phyloP scores from a whole-genome alignment of 2,113 vertebrate genomes.

The Corythornis cristatus region DNA sequence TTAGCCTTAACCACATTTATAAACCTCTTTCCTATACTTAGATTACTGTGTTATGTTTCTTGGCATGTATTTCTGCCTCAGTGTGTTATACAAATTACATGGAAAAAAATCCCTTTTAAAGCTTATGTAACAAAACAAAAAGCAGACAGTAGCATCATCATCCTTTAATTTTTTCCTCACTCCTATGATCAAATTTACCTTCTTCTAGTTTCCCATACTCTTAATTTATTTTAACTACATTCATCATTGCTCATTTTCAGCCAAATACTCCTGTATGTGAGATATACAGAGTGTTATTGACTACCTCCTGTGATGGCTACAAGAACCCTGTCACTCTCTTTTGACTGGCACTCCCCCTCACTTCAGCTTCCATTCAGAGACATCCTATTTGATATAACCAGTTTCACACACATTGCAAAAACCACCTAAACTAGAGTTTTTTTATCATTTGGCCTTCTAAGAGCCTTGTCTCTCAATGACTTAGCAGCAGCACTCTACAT shows the following conservation, averaged over 20 bases:
- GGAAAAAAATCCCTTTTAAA: neutral
- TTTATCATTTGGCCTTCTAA: neutral
- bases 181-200: neutral
- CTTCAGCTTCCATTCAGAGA: conserved; percentile 1
- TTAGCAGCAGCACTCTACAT: neutral
- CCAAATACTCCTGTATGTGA: neutral
- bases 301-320: neutral
- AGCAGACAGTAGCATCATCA: neutral
- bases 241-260: neutral
- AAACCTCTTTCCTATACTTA: neutral
- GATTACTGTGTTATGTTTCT: neutral
- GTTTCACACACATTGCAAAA: neutral
- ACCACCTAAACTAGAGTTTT: neutral
- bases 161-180: neutral
- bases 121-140: neutral
- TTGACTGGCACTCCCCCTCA: neutral
- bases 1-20: neutral
- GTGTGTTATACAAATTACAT: neutral
- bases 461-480: neutral
- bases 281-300: neutral
- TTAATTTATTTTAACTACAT: neutral
- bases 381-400: neutral
- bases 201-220: neutral
- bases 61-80: neutral
- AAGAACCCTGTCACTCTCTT: neutral